Percentiles rank a stretch among this genome's conserved stretches.
Conservation (phyloP, 2,113 vertebrate genomes). For the Rhabdornis inornatus region DNA sequence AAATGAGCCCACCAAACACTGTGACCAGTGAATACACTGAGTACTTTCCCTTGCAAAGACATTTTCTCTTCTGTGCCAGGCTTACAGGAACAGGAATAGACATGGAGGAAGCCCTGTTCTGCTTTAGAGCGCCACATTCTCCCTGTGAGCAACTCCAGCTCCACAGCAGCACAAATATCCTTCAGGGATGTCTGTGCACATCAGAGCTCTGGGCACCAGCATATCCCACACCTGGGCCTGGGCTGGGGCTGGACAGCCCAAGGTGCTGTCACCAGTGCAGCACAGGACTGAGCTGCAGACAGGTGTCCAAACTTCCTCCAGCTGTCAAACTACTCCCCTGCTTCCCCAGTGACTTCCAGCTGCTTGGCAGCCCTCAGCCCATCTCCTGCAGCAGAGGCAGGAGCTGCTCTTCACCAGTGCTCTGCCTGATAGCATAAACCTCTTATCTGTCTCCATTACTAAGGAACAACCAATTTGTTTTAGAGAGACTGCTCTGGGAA, state of each 20-base stretch:
- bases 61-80: background rate
- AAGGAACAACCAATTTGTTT: background rate
- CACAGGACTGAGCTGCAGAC: background rate
- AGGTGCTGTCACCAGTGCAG: background rate
- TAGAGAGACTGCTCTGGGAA: background rate
- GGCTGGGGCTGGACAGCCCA: background rate
- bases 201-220: background rate
- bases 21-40: background rate
- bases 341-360: background rate
- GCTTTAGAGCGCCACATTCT: background rate
- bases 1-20: background rate
- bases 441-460: background rate
- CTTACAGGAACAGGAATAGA: background rate
- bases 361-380: background rate
- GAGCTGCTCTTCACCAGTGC: background rate
- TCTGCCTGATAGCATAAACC: background rate
- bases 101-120: background rate
- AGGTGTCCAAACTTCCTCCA: background rate
- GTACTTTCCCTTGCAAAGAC: background rate
- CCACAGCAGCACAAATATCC: background rate
- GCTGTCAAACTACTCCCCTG: background rate
- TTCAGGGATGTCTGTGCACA: background rate
- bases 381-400: background rate
- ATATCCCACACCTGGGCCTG: background rate
- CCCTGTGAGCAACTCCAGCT: accelerated